These are phyloP conservation scores for Diarsia mendica DNA, from an alignment of 2,888 invertebrate species.

Conservation along the genomic window DNA sequence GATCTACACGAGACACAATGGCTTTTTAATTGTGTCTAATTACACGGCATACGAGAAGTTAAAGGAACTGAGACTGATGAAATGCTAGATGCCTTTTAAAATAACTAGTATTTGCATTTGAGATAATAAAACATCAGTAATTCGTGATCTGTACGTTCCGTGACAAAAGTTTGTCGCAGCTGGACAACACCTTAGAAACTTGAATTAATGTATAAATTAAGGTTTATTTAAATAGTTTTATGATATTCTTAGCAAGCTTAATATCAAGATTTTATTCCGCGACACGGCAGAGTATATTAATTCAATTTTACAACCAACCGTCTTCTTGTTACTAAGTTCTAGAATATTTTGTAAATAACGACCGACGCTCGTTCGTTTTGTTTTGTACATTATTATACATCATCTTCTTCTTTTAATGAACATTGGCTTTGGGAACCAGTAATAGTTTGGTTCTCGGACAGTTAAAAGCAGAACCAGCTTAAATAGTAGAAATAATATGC, in stretches of 20 bases:
- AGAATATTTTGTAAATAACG: conserved; percentile 9
- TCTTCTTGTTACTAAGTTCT: not conserved
- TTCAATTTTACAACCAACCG: not conserved
- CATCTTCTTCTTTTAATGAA: not conserved
- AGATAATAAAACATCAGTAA: not conserved
- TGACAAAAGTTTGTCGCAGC: conserved; percentile 1
- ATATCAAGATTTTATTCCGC: conserved; percentile 21
- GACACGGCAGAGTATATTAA: not conserved
- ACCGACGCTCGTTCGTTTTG: not conserved
- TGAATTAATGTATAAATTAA: not conserved
- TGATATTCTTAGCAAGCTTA: not conserved
- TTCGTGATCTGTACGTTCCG: not conserved
- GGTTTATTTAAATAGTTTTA: not conserved
- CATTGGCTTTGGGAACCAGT: not conserved
- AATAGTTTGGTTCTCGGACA: not conserved
- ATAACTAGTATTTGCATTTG: not conserved
- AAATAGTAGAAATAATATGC: not conserved
- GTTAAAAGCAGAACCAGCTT: not conserved
- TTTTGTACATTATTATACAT: not conserved
- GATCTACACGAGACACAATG: too few relatives aligned
- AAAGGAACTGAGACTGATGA: not conserved
- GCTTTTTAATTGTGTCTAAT: too few relatives aligned
- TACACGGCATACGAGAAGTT: too few relatives aligned
- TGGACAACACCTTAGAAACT: not conserved
- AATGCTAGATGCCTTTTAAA: not conserved